These are phyloP conservation scores for Andrena bucephala DNA, from an alignment of 2,888 invertebrate species.

Conservation along the genomic window DNA sequence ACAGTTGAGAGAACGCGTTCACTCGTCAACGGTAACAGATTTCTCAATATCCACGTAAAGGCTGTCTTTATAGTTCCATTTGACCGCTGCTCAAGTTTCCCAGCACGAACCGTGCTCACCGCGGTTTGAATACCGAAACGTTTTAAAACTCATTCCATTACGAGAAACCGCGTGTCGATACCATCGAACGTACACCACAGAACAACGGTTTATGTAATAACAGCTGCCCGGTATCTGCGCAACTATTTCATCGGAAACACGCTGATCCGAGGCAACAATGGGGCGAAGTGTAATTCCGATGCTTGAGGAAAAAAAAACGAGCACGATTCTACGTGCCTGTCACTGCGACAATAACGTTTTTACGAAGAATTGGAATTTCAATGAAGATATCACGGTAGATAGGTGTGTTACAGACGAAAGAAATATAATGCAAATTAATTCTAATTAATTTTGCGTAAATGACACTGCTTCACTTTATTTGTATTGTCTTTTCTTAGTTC, in stretches of 20 bases:
- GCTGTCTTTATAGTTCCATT: constrained; percentile 22
- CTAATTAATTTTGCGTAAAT: too few relatives aligned
- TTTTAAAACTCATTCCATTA: constrained; percentile 45
- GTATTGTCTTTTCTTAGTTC: too few relatives aligned
- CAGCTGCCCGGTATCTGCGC: neutral
- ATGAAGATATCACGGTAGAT: too few relatives aligned
- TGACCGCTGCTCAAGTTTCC: constrained; percentile 56
- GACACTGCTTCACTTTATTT: too few relatives aligned
- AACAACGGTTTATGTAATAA: constrained; percentile 53
- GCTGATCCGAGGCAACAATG: neutral
- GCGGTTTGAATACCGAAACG: constrained; percentile 61
- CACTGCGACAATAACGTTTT: neutral
- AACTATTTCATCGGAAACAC: constrained; percentile 37
- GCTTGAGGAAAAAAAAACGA: neutral
- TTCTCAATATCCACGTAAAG: constrained; percentile 32
- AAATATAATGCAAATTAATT: too few relatives aligned
- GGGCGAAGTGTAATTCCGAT: neutral
- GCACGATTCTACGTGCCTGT: neutral
- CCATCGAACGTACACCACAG: constrained; percentile 36
- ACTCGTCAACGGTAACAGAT: constrained; percentile 28
- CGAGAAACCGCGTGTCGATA: constrained; percentile 53
- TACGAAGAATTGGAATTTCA: neutral
- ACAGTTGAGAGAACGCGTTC: constrained; percentile 1
- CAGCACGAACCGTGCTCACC: constrained; percentile 41
- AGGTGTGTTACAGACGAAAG: too few relatives aligned